Evolutionary conservation across 2,888 invertebrate species (phyloP).

Genomic region (Sipunculus nudus): DNA sequence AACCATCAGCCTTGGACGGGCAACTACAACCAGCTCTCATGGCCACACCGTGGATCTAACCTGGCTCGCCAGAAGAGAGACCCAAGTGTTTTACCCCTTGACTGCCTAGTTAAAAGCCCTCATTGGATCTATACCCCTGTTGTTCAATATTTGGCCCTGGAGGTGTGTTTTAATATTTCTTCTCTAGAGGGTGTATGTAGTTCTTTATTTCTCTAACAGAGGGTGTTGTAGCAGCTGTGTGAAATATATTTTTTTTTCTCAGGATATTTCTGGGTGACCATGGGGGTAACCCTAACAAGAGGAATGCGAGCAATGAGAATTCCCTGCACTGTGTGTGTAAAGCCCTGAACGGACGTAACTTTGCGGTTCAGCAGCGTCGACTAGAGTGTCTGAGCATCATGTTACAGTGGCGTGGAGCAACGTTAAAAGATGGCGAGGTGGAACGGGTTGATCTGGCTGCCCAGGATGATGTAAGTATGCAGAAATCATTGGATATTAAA

Average conservation of each 20-base stretch:
- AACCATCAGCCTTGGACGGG: too few species aligned
- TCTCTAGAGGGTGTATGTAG: too few species aligned
- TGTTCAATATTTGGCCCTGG: too few species aligned
- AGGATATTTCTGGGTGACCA: constrained; percentile 75
- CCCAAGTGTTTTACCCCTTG: too few species aligned
- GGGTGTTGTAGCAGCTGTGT: not conserved
- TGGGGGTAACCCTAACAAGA: constrained; percentile 77
- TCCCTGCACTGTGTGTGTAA: constrained; percentile 74
- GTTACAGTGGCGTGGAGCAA: constrained; percentile 73
- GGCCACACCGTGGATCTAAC: too few species aligned
- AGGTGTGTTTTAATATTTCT: too few species aligned
- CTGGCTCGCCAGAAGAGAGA: too few species aligned
- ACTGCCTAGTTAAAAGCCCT: too few species aligned
- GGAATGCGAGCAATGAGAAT: constrained; percentile 74
- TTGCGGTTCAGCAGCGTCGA: constrained; percentile 65
- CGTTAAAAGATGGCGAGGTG: constrained; percentile 70
- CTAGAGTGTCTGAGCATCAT: constrained; percentile 74
- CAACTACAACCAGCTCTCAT: too few species aligned
- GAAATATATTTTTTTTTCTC: constrained; percentile 18
- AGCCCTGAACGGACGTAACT: constrained; percentile 46
- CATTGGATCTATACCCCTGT: too few species aligned
- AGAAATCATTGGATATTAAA: too few species aligned
- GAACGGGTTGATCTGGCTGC: constrained; percentile 73
- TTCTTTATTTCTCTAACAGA: too few species aligned
- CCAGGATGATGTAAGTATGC: constrained; percentile 71